These are phyloP conservation scores for Oryzias curvinotus DNA, from an alignment of 2,113 vertebrate genomes.

Conservation along the genomic window DNA sequence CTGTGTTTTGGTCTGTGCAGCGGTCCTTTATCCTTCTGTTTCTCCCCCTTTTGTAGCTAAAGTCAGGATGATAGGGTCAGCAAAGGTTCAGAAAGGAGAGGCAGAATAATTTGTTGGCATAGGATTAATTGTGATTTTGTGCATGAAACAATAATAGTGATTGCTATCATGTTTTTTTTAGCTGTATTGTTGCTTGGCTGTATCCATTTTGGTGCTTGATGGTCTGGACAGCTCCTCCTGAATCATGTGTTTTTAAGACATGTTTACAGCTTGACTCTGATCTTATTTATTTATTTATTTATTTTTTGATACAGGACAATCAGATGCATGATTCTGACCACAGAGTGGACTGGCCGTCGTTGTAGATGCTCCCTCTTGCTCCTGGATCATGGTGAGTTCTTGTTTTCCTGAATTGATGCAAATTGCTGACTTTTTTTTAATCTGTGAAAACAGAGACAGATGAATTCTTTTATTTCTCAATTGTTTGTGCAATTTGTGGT, in stretches of 20 bases:
- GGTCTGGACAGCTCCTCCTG: slow-evolving; percentile 11
- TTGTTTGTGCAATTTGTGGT: not conserved
- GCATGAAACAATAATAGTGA: slow-evolving; percentile 1
- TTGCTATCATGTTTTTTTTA: slow-evolving; percentile 13
- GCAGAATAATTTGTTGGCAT: slow-evolving; percentile 36
- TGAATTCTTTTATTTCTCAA: too few relatives aligned
- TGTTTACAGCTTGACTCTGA: not conserved
- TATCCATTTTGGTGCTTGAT: not conserved
- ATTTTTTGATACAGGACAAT: slow-evolving; percentile 5
- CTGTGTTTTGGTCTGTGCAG: slow-evolving; percentile 21
- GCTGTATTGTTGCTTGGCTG: slow-evolving; percentile 17
- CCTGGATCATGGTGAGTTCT: slow-evolving; percentile 50
- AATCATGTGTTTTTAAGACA: not conserved
- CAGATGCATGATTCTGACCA: slow-evolving; percentile 1
- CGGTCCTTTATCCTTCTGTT: not conserved
- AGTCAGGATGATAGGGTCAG: slow-evolving; percentile 36
- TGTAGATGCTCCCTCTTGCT: slow-evolving; percentile 10
- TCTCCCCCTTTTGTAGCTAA: slow-evolving; percentile 10
- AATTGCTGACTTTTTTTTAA: slow-evolving; percentile 21
- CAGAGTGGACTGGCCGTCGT: slow-evolving; percentile 22
- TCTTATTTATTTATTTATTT: not conserved
- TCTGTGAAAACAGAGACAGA: not conserved
- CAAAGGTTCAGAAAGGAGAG: slow-evolving; percentile 41
- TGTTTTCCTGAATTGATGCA: slow-evolving; percentile 29
- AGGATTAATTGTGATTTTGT: slow-evolving; percentile 44